Conservation (phyloP, 2,113 vertebrate species). For the Actenoides lindsayi region DNA sequence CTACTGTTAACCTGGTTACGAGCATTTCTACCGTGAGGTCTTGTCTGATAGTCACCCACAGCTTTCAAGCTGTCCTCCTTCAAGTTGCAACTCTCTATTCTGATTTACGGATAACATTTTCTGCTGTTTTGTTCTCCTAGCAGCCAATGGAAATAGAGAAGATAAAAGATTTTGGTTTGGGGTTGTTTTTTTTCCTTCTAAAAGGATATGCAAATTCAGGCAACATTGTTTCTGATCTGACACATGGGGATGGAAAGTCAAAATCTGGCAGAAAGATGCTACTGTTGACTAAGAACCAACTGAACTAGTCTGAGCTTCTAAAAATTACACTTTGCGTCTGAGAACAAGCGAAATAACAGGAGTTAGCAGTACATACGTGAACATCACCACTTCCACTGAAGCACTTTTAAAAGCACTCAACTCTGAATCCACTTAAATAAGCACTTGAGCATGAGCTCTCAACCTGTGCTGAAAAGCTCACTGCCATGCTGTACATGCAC, state of each 20-base stretch:
- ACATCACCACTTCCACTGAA: fast-evolving
- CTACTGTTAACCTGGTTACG: fast-evolving
- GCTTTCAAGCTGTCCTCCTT: background rate
- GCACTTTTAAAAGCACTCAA: background rate
- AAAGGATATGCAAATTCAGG: background rate
- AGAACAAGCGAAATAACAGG: background rate
- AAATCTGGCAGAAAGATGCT: background rate
- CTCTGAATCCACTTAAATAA: background rate
- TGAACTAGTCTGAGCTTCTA: background rate
- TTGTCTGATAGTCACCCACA: fast-evolving
- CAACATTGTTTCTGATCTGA: background rate
- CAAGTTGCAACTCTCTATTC: background rate
- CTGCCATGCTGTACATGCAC: background rate
- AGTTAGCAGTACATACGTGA: fast-evolving
- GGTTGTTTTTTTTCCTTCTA: background rate
- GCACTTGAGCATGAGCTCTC: background rate
- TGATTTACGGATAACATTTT: background rate
- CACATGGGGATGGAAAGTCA: fast-evolving
- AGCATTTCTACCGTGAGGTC: background rate
- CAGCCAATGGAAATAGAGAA: fast-evolving
- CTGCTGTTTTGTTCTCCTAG: background rate
- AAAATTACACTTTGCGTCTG: background rate
- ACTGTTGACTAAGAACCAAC: fast-evolving
- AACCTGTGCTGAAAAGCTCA: background rate
- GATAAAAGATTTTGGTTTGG: no score